These are phyloP conservation scores for Adrianichthys oophorus DNA, from an alignment of 2,797 vertebrate genomes.

Conservation along the genomic window DNA sequence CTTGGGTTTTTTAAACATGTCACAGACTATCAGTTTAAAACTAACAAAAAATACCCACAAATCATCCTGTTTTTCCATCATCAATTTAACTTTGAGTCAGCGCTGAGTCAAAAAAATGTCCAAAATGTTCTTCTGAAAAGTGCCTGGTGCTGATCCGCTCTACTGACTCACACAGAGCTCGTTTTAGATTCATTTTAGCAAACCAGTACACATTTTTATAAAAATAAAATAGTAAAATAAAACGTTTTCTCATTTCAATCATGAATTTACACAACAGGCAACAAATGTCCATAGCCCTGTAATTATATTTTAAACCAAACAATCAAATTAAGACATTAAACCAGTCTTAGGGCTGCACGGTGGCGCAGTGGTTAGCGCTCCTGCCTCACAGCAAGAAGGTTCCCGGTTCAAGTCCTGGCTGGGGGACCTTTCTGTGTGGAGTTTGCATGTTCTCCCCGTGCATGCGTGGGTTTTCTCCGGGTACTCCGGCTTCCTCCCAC, in stretches of 20 bases:
- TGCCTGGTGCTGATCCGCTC: neutral
- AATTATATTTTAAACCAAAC: too few species aligned
- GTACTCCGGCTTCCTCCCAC: too few species aligned
- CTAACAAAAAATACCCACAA: conserved; percentile 1
- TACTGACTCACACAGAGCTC: conserved; percentile 16
- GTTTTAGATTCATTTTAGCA: conserved; percentile 8
- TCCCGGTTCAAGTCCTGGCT: too few species aligned
- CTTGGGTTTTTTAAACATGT: neutral
- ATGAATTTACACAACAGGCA: neutral
- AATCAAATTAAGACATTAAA: too few species aligned
- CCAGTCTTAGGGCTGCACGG: too few species aligned
- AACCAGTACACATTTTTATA: neutral
- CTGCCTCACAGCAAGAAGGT: too few species aligned
- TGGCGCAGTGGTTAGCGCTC: too few species aligned
- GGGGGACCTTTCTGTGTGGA: too few species aligned
- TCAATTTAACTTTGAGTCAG: conserved; percentile 7
- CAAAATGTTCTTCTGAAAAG: conserved; percentile 13
- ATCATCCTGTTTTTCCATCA: neutral
- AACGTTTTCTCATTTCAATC: neutral
- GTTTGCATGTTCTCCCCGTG: too few species aligned
- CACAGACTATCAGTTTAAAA: neutral
- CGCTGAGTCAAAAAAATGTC: conserved; percentile 9
- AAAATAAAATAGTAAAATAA: neutral
- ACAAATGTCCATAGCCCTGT: too few species aligned
- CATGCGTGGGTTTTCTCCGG: too few species aligned